These are phyloP conservation scores for Coranthus polyacanthus DNA, from an alignment of 2,797 vertebrate genomes.

Conservation along the genomic window DNA sequence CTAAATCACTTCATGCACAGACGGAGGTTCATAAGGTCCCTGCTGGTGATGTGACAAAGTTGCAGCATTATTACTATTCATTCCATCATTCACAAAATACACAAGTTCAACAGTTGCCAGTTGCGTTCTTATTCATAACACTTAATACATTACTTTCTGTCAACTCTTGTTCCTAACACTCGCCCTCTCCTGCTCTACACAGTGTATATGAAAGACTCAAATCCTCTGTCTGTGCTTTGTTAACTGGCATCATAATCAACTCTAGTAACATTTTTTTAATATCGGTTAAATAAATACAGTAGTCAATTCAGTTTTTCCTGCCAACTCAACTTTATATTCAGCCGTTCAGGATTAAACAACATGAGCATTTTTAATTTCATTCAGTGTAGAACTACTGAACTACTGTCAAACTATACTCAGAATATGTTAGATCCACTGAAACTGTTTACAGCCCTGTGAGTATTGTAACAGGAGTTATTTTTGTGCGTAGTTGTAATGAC, in stretches of 20 bases:
- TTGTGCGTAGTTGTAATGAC: conserved; percentile 27
- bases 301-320: neutral
- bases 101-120: too few species aligned
- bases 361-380: neutral
- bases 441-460: conserved; percentile 11
- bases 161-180: conserved; percentile 7
- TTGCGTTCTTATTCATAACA: too few species aligned
- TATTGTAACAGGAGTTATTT: neutral
- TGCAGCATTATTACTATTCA: too few species aligned
- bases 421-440: conserved; percentile 1
- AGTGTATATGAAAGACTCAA: neutral
- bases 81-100: too few species aligned
- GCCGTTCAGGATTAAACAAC: neutral
- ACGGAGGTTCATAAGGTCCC: too few species aligned
- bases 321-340: neutral
- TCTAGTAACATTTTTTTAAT: neutral
- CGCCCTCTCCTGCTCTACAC: neutral
- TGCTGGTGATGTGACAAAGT: too few species aligned
- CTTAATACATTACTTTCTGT: neutral
- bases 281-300: neutral
- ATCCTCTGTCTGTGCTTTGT: neutral
- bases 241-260: neutral
- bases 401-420: neutral
- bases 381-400: conserved; percentile 11
- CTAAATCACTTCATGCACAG: too few species aligned